These are phyloP conservation scores for Toxotes lorentzi DNA, from an alignment of 2,797 vertebrate genomes.

Conservation along the genomic window DNA sequence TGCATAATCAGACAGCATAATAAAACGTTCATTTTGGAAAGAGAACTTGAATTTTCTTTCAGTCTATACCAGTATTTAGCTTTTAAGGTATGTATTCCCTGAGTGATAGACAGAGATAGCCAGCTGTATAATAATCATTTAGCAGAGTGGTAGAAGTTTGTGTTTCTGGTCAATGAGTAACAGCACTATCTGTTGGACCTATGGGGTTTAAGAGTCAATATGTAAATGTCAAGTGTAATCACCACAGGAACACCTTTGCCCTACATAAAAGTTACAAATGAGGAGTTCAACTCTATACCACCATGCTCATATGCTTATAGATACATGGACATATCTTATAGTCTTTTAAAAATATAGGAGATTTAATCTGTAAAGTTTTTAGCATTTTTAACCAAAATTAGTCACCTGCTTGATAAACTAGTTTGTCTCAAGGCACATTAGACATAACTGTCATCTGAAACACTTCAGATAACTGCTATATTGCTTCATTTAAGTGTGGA, in stretches of 20 bases:
- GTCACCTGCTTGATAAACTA: too few species aligned
- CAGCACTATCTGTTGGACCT: slow-evolving; percentile 64
- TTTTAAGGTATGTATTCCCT: slow-evolving; percentile 41
- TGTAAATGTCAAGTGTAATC: slow-evolving; percentile 72
- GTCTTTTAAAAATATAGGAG: neutral
- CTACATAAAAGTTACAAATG: slow-evolving; percentile 53
- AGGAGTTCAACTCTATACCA: slow-evolving; percentile 12
- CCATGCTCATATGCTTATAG: neutral
- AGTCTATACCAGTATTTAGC: neutral
- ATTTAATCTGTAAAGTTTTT: neutral
- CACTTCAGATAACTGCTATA: neutral
- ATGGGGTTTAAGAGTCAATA: slow-evolving; percentile 67
- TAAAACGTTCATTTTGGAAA: slow-evolving; percentile 20
- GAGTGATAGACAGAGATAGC: slow-evolving; percentile 39
- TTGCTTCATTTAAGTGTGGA: neutral
- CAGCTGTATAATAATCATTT: slow-evolving; percentile 47
- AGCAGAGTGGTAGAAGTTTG: slow-evolving; percentile 47
- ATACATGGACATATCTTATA: neutral
- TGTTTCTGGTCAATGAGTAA: slow-evolving; percentile 77
- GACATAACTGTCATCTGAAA: too few species aligned
- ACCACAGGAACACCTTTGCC: slow-evolving; percentile 66
- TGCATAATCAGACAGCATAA: slow-evolving; percentile 35
- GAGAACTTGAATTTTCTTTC: slow-evolving; percentile 5
- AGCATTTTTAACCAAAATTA: too few species aligned
- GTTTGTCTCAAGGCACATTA: neutral